phyloP scores from a whole-genome alignment of 2,113 vertebrate genomes.

The Passer domesticus region DNA sequence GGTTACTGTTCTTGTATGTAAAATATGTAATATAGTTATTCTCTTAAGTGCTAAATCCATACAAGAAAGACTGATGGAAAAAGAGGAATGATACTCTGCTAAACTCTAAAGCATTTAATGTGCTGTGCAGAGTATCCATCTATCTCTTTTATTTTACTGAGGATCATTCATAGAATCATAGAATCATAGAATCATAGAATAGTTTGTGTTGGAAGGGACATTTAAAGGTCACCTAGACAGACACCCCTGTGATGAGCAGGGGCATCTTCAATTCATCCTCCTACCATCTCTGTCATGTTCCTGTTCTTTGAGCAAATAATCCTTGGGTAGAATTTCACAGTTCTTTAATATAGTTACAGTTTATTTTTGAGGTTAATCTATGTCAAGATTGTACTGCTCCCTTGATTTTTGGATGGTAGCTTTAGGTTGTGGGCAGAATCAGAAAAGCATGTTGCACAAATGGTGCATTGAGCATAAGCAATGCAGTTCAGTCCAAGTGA shows the following conservation, averaged over 20 bases:
- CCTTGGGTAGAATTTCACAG: neutral
- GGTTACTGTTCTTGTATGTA: neutral
- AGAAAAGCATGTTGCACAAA: neutral
- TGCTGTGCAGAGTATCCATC: neutral
- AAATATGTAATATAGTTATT: neutral
- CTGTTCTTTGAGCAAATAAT: neutral
- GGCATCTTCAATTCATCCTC: neutral
- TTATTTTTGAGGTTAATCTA: constrained; percentile 27
- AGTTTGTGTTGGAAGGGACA: neutral
- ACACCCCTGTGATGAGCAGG: neutral
- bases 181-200: neutral
- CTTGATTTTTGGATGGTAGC: neutral
- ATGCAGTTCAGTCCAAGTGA: neutral
- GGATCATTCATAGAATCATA: neutral
- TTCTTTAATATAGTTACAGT: neutral
- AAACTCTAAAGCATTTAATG: neutral
- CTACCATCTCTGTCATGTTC: neutral
- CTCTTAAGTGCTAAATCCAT: neutral
- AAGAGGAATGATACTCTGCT: neutral
- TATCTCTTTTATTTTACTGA: neutral
- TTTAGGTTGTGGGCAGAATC: neutral
- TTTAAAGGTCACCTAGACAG: neutral
- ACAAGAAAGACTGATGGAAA: neutral
- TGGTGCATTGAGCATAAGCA: neutral
- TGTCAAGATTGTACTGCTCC: neutral